Evolutionary conservation across 2,888 invertebrate genomes (phyloP).

Genomic region (Drosophila kambysellisi): DNA sequence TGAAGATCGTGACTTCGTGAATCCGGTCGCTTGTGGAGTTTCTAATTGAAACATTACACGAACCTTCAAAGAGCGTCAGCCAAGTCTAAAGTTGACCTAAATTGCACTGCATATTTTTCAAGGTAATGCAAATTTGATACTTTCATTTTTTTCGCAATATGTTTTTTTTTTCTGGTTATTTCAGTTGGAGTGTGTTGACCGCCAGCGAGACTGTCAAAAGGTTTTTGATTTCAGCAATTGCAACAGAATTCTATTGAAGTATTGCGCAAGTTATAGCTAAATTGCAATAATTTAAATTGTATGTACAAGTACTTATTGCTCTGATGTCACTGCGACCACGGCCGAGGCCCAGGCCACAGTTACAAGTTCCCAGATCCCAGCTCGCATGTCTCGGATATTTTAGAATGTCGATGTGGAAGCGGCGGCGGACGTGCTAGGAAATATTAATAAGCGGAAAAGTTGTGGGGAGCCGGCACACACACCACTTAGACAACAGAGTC

Average conservation of each 20-base stretch:
- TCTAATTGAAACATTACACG: conserved; percentile 71
- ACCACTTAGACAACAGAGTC: conserved; percentile 24
- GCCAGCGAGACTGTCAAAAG: conserved; percentile 34
- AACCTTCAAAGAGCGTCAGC: conserved; percentile 48
- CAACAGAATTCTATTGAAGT: conserved; percentile 58
- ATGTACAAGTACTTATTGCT: conserved; percentile 11
- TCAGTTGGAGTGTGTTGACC: conserved; percentile 51
- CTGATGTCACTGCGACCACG: conserved; percentile 19
- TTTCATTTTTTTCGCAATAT: conserved; percentile 55
- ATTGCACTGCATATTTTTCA: conserved; percentile 65
- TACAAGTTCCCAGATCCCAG: conserved; percentile 9
- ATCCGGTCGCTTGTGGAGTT: conserved; percentile 39
- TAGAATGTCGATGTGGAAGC: conserved; percentile 57
- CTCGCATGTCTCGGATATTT: conserved; percentile 24
- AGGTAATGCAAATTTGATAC: conserved; percentile 76
- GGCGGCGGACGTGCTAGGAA: conserved; percentile 66
- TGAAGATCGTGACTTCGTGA: conserved; percentile 51
- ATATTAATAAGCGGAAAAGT: conserved; percentile 77
- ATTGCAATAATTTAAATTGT: conserved; percentile 65
- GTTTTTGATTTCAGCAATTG: conserved; percentile 63
- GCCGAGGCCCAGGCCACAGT: conserved; percentile 19
- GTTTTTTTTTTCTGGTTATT: conserved; percentile 10
- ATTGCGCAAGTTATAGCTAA: conserved; percentile 58
- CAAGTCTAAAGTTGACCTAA: conserved; percentile 65
- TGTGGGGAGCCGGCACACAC: conserved; percentile 49